Conservation (phyloP, 2,888 invertebrate species). For the Apeira syringaria region DNA sequence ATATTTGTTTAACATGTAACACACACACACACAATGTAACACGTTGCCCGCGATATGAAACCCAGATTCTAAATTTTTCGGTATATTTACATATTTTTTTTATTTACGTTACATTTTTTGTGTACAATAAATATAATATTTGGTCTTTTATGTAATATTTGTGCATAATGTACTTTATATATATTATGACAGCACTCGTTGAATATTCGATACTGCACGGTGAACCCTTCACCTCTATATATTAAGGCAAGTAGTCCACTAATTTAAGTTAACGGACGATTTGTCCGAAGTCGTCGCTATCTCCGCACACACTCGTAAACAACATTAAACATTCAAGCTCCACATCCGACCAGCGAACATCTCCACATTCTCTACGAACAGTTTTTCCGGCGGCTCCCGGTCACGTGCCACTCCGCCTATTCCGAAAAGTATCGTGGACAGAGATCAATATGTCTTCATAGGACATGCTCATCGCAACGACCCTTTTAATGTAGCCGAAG, state of each 20-base stretch:
- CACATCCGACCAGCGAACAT: slow-evolving; percentile 2
- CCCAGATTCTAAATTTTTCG: no score
- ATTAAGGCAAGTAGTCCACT: neutral
- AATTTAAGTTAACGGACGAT: neutral
- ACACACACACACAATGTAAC: no score
- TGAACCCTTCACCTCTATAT: no score
- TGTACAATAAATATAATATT: no score
- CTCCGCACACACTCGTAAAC: neutral
- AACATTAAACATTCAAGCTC: slow-evolving; percentile 8
- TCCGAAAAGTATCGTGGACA: neutral
- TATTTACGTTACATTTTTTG: no score
- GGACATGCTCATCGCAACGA: neutral
- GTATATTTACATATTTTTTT: no score
- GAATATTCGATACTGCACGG: no score
- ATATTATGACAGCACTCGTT: no score
- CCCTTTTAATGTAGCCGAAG: neutral
- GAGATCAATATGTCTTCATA: neutral
- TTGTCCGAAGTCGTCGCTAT: neutral
- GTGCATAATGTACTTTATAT: no score
- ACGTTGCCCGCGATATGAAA: no score
- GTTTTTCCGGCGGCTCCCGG: neutral
- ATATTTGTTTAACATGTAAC: no score
- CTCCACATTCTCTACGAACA: slow-evolving; percentile 1
- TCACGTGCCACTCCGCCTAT: slow-evolving; percentile 5
- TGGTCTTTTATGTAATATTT: no score